Evolutionary conservation across 2,797 vertebrate genomes (phyloP), one percentile per base, ranked within the genome.

Genomic region (Eleutherodactylus coqui): DNA sequence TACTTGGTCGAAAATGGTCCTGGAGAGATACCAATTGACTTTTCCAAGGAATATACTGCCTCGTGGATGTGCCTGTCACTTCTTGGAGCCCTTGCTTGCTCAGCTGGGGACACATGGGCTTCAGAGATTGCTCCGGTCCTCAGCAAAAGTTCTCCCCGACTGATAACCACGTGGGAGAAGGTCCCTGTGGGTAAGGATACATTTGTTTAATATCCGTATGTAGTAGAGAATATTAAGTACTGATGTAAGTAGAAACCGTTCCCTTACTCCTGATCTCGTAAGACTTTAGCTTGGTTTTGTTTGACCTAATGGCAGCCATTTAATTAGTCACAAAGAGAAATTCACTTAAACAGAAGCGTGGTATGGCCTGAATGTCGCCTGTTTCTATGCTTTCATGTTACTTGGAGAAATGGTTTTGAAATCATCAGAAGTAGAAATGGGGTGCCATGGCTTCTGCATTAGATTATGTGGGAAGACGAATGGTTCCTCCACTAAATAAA

Each of bases 1-100:
- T 99, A 99, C 88, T 98, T 99, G 97, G 97, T 99, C 29, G 98
- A 99, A 95, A 96, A 93, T 69, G 98, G 98, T 82, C 97, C 98
- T 0, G 97, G 98, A 70, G 98, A 99, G 94, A 97, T 97, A 53
- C 93, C 98, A 0, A 91, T 99, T 0, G 97, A 99, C 82, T 99
- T 99, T 88, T 93, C 94, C 11, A 96, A 94, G 86, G 95, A 99
- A 72, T 96, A 98, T 90, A 95, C 97, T 0, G 97, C 97, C 27
- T 98, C 97, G 2, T 99, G 98, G 98, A 96, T 99, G 96, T 97
- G 97, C 85, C 91, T 99, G 77, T 96, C 98, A 29, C 94, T 99
- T 38, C 90, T 99, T 90, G 98, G 96, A 34, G 95, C 97, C 0
- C 92, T 99, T 64, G 96, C 97, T 1, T 96, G 96, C 92, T 96